These are phyloP conservation scores for Rhamnusium bicolor DNA, from an alignment of 2,888 invertebrate species.

Conservation along the genomic window DNA sequence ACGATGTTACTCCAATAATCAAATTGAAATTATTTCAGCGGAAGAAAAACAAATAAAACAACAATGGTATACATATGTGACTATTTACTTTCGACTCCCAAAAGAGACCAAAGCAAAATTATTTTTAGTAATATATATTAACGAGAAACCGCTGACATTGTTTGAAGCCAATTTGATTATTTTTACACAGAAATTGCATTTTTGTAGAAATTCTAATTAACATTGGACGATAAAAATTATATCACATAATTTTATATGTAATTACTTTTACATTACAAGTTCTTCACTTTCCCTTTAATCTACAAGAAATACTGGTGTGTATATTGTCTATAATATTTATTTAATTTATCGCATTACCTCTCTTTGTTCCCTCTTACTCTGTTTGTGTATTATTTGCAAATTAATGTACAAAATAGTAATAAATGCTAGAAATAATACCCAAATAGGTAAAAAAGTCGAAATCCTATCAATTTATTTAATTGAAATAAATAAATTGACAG, in stretches of 20 bases:
- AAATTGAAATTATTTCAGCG: slow-evolving; percentile 25
- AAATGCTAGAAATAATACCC: no score
- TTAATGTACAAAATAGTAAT: no score
- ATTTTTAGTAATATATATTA: slow-evolving; percentile 28
- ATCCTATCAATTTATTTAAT: no score
- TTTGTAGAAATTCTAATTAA: neutral
- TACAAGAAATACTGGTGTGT: no score
- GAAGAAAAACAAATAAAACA: slow-evolving; percentile 23
- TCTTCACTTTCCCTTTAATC: no score
- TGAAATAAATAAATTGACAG: no score
- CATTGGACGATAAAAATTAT: neutral
- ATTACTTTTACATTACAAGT: no score
- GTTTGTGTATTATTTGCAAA: no score
- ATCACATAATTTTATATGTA: neutral
- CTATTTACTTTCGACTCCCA: slow-evolving; percentile 22
- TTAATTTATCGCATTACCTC: no score
- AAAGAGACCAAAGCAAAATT: slow-evolving; percentile 12
- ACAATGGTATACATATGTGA: slow-evolving; percentile 11
- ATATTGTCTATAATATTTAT: no score
- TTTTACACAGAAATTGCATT: slow-evolving; percentile 7
- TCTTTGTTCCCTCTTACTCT: no score
- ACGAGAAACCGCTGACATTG: neutral
- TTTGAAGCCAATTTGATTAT: slow-evolving; percentile 2
- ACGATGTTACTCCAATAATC: slow-evolving; percentile 13
- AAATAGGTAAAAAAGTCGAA: no score